Percentiles rank a stretch among this genome's conserved stretches.
These are phyloP conservation scores for Trichonephila inaurata DNA, from an alignment of 1,140 invertebrate species.

Conservation along the genomic window DNA sequence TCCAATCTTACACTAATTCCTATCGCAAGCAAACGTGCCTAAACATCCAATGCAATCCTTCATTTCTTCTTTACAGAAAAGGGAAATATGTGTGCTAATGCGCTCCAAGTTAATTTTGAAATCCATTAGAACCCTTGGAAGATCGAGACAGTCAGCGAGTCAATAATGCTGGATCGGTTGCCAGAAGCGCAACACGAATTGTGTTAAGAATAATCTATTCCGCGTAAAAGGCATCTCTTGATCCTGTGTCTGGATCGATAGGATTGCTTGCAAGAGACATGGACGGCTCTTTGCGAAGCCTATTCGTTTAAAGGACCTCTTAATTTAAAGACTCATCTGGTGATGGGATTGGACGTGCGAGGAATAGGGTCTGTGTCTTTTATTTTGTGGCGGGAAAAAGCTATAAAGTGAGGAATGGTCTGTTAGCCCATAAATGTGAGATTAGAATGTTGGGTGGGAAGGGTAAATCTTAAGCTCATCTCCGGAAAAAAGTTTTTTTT, in stretches of 20 bases:
- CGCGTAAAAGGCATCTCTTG: not conserved
- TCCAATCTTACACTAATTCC: too few relatives aligned
- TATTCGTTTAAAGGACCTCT: constrained; percentile 48
- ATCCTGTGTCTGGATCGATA: not conserved
- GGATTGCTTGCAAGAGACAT: not conserved
- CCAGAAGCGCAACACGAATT: constrained; percentile 5
- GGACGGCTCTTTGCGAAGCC: not conserved
- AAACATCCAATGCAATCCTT: too few relatives aligned
- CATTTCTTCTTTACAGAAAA: too few relatives aligned
- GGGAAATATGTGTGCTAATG: not conserved
- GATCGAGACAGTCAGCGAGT: not conserved
- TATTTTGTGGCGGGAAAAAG: not conserved
- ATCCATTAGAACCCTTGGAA: not conserved
- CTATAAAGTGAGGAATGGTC: not conserved
- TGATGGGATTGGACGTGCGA: not conserved
- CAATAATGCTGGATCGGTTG: not conserved
- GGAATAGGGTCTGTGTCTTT: not conserved
- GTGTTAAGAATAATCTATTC: constrained; percentile 15
- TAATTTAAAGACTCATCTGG: constrained; percentile 45
- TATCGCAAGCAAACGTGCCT: too few relatives aligned
- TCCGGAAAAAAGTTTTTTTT: too few relatives aligned
- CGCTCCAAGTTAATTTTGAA: not conserved
- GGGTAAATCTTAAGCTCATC: too few relatives aligned
- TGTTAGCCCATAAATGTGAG: too few relatives aligned
- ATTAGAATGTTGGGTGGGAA: too few relatives aligned